Base-by-base conservation (phyloP, 1,140 invertebrate species). In the Drosophila sp. region DNA sequence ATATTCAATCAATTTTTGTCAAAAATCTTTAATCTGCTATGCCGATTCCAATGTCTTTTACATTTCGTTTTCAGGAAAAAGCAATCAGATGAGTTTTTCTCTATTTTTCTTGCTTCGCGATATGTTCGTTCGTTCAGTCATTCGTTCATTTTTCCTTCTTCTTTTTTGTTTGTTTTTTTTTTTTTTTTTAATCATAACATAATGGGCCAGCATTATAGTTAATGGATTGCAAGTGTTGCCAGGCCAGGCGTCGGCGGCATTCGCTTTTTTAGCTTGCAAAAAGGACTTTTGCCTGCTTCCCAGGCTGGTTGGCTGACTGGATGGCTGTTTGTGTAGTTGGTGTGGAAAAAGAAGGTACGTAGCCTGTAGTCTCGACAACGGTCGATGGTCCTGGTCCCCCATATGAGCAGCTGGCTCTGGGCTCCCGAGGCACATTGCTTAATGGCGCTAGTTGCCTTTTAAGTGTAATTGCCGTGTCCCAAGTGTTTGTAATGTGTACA, bases 401-500 rank as follows among this genome's bases (percentile, higher is more conserved):
- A 80, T 74, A 79, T 71, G 78, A 74, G 75, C 74, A 77, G 56
- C 56, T 57, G 56, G 72, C 67, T 74, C 55, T 57, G 62, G 38
- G 58, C 60, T 79, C 66, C 69, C 64, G 41, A 71, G 63, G 73
- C 50, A 76, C 67, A 78, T 78, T 78, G 78, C 75, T 83, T 80
- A 78, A 78, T 83, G 78, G 75, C 71, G 69, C 73, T 80, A 72
- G 78, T 75, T 80, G 80, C 78, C 78, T 83, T 83, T 83, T 83
- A 83, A 80, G 78, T 80, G 80, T 80, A 83, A 80, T 83, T 83
- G 78, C 78, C 78, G 75, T 69, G 79, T 70, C 80, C 78, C 80
- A 83, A 83, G 80, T 83, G 80, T 83, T 78, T 83, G 75, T 83
- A 80, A 83, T 80, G 78, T 78, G 80, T 71, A 80, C 62, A 70